These are phyloP conservation scores for Allolobophora icterica DNA, from an alignment of 2,888 invertebrate genomes.

Conservation along the genomic window DNA sequence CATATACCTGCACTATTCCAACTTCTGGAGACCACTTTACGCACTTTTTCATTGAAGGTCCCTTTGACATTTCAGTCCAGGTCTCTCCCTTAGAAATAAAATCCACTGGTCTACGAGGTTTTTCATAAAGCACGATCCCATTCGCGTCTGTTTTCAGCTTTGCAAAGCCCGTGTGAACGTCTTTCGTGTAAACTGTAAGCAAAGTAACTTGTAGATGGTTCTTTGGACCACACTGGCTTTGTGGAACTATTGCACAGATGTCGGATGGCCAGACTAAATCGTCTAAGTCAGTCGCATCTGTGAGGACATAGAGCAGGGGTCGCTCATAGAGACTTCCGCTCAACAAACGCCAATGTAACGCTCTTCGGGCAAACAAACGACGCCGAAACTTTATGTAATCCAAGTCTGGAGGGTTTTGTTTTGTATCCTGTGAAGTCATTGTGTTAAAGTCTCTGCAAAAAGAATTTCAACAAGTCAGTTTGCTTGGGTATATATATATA, in stretches of 20 bases:
- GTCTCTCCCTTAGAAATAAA: background rate
- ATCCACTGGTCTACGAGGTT: background rate
- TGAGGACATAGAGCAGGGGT: background rate
- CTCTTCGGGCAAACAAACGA: background rate
- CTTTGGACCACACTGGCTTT: too few relatives aligned
- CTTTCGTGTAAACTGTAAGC: background rate
- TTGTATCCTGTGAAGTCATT: background rate
- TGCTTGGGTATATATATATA: too few relatives aligned
- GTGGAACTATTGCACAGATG: background rate
- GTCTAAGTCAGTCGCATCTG: background rate
- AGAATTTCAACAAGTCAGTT: background rate
- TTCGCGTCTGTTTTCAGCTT: background rate
- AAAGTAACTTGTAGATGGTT: background rate
- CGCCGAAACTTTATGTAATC: background rate
- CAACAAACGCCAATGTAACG: background rate
- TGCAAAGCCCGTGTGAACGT: background rate
- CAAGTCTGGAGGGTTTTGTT: background rate
- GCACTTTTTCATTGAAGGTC: background rate
- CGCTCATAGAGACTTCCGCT: background rate
- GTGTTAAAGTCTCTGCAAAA: background rate
- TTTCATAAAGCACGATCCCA: background rate
- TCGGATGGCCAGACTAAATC: background rate
- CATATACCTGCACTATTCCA: background rate
- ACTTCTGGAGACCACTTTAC: background rate
- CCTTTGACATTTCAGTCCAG: background rate